Evolutionary conservation across 1,140 invertebrate species (phyloP), one percentile per base, ranked within the genome.

Genomic region (Asbolus verrucosus): DNA sequence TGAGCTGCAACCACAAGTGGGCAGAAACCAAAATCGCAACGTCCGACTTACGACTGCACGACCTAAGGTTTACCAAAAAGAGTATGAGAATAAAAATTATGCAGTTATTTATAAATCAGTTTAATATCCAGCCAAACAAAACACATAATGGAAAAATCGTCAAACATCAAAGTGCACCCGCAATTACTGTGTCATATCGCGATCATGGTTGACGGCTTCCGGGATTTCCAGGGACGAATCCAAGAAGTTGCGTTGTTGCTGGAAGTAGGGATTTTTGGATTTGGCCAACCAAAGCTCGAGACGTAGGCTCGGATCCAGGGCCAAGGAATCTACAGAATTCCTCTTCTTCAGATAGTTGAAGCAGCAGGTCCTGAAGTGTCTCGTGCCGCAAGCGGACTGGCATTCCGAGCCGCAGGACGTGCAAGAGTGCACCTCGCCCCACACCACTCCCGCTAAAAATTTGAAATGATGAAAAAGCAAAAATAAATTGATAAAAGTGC

Each of bases 351-450:
- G 76, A 75, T 88, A 88, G 77, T 88, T 88, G 79, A 87, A 87
- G 75, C 87, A 89, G 66, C 87, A 89, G 6, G 85, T 84, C 11
- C 85, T 79, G 72, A 88, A 88, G 67, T 85, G 83, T 21, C 84
- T 79, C 1, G 86, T 87, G 3, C 86, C 86, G 62, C 87, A 89
- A 1, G 85, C 83, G 5, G 81, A 75, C 43, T 81, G 80, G 68
- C 87, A 88, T 78, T 88, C 85, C 13, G 79, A 77, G 5, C 87
- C 87, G 67, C 87, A 88, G 0, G 85, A 85, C 63, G 85, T 83
- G 75, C 87, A 88, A 0, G 83, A 79, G 14, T 82, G 73, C 3
- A 80, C 79, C 65, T 81, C 83, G 3, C 80, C 80, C 73, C 76
- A 79, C 6, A 77, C 78, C 1, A 79, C 71, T 11, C 75, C 76